These are phyloP conservation scores for Notamacropus eugenii DNA, from an alignment of 2,797 vertebrate genomes.

Conservation along the genomic window DNA sequence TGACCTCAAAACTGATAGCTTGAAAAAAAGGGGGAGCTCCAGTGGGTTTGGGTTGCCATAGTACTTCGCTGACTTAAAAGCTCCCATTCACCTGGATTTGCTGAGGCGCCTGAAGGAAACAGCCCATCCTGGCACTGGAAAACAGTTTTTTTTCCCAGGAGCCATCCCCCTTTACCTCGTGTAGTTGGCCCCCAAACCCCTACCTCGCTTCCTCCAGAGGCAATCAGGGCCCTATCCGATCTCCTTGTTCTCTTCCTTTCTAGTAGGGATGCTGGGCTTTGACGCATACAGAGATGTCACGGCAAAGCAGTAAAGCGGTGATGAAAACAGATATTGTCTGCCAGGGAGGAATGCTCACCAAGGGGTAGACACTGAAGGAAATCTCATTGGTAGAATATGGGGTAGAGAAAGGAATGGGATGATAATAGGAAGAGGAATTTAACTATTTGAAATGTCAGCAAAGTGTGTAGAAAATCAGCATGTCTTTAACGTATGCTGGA, in stretches of 20 bases:
- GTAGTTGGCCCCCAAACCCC: background rate
- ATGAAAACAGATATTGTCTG: constrained; percentile 37
- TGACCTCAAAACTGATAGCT: constrained; percentile 88
- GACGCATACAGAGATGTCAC: constrained; percentile 63
- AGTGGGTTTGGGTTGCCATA: constrained; percentile 76
- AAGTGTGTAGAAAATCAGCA: constrained; percentile 58
- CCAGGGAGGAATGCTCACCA: constrained; percentile 40
- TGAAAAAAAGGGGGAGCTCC: constrained; percentile 77
- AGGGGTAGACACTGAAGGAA: constrained; percentile 59
- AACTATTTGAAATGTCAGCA: constrained; percentile 65
- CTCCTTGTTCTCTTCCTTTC: constrained; percentile 56
- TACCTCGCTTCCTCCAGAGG: constrained; percentile 23
- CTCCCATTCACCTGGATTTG: constrained; percentile 81
- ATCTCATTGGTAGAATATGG: constrained; percentile 54
- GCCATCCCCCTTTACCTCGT: constrained; percentile 46
- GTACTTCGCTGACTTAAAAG: constrained; percentile 72
- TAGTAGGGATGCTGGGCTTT: constrained; percentile 62
- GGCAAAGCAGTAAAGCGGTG: constrained; percentile 25
- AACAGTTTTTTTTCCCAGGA: constrained; percentile 52
- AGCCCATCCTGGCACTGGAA: background rate
- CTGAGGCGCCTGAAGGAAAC: constrained; percentile 34
- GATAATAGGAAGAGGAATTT: constrained; percentile 67
- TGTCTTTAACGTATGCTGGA: constrained; percentile 68
- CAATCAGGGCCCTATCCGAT: constrained; percentile 10
- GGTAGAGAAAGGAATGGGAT: constrained; percentile 32